These are phyloP conservation scores for Drosophila aldrichi DNA, from an alignment of 2,888 invertebrate species.

Conservation along the genomic window DNA sequence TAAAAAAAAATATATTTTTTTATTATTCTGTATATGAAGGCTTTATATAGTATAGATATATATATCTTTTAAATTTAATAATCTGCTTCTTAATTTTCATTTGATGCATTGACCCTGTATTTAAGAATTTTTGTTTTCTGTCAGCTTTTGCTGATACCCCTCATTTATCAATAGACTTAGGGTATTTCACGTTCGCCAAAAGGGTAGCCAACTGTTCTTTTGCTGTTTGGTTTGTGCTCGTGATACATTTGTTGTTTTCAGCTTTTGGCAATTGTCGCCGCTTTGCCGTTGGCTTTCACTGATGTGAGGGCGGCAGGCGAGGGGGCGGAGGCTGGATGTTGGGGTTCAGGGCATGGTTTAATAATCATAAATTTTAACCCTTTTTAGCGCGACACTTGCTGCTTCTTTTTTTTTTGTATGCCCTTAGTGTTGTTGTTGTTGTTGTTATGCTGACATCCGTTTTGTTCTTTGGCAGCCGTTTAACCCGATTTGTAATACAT, in stretches of 20 bases:
- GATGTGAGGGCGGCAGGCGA: neutral
- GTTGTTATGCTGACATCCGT: slow-evolving; percentile 70
- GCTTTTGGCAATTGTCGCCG: slow-evolving; percentile 54
- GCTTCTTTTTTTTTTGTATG: slow-evolving; percentile 45
- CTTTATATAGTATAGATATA: too few relatives aligned
- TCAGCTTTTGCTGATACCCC: neutral
- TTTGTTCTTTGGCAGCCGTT: slow-evolving; percentile 65
- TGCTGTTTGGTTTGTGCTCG: slow-evolving; percentile 16
- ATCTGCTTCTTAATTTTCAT: too few relatives aligned
- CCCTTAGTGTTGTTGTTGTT: slow-evolving; percentile 31
- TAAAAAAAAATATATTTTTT: too few relatives aligned
- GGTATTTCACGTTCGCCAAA: slow-evolving; percentile 6
- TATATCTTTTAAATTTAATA: too few relatives aligned
- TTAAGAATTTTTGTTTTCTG: too few relatives aligned
- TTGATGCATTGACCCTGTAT: neutral
- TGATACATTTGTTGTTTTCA: slow-evolving; percentile 59
- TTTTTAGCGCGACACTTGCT: slow-evolving; percentile 64
- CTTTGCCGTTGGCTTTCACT: slow-evolving; percentile 39
- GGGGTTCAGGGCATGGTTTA: slow-evolving; percentile 56
- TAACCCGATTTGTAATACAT: slow-evolving; percentile 67
- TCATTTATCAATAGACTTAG: neutral
- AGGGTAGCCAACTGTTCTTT: neutral
- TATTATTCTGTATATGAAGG: too few relatives aligned
- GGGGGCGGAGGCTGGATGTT: neutral
- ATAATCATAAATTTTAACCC: slow-evolving; percentile 80